Evolutionary conservation across 2,113 vertebrate genomes (phyloP).

Genomic region (Cololabis saira): DNA sequence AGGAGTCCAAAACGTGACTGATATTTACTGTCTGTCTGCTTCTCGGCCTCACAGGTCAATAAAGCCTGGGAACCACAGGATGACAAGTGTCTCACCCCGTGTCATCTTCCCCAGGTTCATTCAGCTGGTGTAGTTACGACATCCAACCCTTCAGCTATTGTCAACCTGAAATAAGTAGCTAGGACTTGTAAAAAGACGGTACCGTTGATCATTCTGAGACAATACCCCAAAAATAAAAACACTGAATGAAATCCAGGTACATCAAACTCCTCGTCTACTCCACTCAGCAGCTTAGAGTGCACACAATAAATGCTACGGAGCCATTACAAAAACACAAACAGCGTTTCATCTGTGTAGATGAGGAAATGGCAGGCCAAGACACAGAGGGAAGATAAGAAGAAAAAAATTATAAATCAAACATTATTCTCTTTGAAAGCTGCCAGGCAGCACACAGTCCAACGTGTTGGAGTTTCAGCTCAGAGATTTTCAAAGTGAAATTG

Average conservation of each 20-base stretch:
- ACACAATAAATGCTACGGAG: constrained; percentile 14
- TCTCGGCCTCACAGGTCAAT: constrained; percentile 20
- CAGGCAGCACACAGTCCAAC: constrained; percentile 38
- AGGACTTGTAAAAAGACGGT: background rate
- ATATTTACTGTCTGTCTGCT: constrained; percentile 25
- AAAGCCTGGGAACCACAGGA: constrained; percentile 21
- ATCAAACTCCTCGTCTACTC: constrained; percentile 8
- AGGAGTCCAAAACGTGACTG: constrained; percentile 52
- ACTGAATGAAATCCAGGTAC: background rate
- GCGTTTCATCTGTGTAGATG: constrained; percentile 35
- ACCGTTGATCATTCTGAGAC: no score
- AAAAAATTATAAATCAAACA: constrained; percentile 52
- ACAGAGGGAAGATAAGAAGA: constrained; percentile 43
- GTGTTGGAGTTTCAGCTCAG: constrained; percentile 46
- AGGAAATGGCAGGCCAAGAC: constrained; percentile 48
- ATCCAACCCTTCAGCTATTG: constrained; percentile 1
- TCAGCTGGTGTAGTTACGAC: background rate
- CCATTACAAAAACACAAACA: constrained; percentile 28
- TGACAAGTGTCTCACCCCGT: constrained; percentile 23
- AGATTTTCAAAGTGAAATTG: constrained; percentile 64
- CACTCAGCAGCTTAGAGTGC: background rate
- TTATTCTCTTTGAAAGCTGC: constrained; percentile 65
- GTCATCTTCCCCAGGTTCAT: constrained; percentile 32
- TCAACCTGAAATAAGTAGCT: background rate
- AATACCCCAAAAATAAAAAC: no score